These are phyloP conservation scores for Melanotaenia pygmaea DNA, from an alignment of 2,797 vertebrate genomes.

Conservation along the genomic window DNA sequence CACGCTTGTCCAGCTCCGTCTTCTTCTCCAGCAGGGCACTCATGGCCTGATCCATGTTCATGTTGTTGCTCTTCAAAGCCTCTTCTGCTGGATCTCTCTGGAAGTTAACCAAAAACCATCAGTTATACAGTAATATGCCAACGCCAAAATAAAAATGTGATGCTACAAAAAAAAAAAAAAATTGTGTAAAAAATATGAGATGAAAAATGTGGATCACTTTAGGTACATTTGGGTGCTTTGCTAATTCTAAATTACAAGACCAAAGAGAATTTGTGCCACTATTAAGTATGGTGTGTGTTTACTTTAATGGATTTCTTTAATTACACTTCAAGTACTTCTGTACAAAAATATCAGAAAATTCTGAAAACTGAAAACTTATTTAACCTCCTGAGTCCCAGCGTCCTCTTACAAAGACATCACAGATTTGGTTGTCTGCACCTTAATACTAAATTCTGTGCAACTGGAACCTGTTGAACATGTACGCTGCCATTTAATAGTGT, in stretches of 20 bases:
- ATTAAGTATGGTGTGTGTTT: not conserved
- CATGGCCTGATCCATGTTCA: conserved; percentile 99
- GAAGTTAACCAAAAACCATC: conserved; percentile 15
- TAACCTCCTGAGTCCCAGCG: too few species aligned
- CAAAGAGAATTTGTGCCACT: not conserved
- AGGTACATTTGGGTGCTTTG: not conserved
- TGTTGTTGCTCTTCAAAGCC: conserved; percentile 97
- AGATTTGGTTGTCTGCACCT: too few species aligned
- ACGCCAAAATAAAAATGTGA: not conserved
- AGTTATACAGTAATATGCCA: not conserved
- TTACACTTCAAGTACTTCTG: not conserved
- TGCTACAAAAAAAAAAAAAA: not conserved
- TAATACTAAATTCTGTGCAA: too few species aligned
- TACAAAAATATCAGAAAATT: not conserved
- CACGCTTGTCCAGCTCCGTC: conserved; percentile 97
- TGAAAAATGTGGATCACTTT: not conserved
- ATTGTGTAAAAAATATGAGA: not conserved
- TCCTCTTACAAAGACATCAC: too few species aligned
- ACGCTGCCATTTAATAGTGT: too few species aligned
- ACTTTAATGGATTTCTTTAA: not conserved
- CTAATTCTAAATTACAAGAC: not conserved
- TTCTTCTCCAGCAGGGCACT: conserved; percentile 99
- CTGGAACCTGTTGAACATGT: too few species aligned
- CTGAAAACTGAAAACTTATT: too few species aligned
- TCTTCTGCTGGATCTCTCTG: conserved; percentile 99